Base-by-base conservation (phyloP, 2,113 vertebrate genomes). In the Pungitius pungitius region DNA sequence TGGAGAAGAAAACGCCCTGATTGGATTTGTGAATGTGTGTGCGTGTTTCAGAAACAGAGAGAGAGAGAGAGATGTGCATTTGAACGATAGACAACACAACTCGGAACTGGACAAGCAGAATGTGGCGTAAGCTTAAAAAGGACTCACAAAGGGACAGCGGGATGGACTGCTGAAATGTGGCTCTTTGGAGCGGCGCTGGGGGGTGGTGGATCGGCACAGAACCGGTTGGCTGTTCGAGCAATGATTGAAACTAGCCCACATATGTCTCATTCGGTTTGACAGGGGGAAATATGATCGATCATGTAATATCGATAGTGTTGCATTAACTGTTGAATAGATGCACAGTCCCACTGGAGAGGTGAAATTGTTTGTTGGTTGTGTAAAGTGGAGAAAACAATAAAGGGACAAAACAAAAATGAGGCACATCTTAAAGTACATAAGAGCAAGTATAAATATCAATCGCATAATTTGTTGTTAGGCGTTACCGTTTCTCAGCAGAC, bases 11-110 rank as follows among this genome's bases (percentile, higher is more conserved):
- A 79, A 83, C 56, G 68, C 61, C 14, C 58, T 74, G 61, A 84
- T 86, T 78, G 70, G 78, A 86, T 88, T 81, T 73, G 62, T 60
- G 73, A 43, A 30, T 60, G 47, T 78, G 61, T 56, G 77, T 42
- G 51, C 47, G 45, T 57, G 60, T 39, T 60, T 17, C 39, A 7
- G 49, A 15, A 33, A 8, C 3, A 52, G 22, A 33, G 60, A 67
- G 22, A 17, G 26, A 26, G 59, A 62, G n/a, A 47, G 43, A 47
- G 14, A 49, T 61, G 68, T 75, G 70, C 52, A 6, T 82, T 30
- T 77, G 70, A 80, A 62, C 69, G 64, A 69, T 20, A 62, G 76
- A 72, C 65, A 49, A 75, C 61, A 70, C 58, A 59, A 22, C 37
- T 56, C 59, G 57, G 60, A 61, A 65, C 63, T 27, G 63, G 60